phyloP scores from a whole-genome alignment of 1,140 invertebrate species.

The Saccostrea glomerata region DNA sequence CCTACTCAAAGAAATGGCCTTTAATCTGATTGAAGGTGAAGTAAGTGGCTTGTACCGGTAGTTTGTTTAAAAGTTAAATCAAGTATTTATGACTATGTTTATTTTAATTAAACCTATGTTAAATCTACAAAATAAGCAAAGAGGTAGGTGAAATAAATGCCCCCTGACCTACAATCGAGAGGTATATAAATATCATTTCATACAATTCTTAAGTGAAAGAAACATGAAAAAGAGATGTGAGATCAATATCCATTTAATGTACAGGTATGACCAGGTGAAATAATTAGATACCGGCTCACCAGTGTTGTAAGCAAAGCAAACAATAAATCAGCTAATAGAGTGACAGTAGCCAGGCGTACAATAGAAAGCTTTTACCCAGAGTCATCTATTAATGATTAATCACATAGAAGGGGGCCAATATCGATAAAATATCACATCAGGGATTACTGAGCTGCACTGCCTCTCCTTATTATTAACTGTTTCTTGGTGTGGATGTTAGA shows the following conservation, averaged over 20 bases:
- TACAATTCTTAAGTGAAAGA: no score
- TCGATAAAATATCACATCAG: constrained; percentile 19
- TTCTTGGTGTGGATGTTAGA: constrained; percentile 20
- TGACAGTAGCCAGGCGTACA: background rate
- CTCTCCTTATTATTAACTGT: background rate
- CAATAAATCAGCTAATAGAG: constrained; percentile 3
- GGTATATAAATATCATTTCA: no score
- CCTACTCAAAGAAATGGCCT: no score
- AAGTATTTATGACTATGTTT: no score
- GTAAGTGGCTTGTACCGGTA: no score
- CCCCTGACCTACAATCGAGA: no score
- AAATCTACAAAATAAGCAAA: no score
- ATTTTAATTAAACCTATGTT: no score
- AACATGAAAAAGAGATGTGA: background rate
- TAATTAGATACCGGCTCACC: background rate
- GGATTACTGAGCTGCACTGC: background rate
- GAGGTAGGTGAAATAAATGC: no score
- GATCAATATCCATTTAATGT: constrained; percentile 29
- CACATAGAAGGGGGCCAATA: constrained; percentile 8
- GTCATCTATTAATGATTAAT: constrained; percentile 23
- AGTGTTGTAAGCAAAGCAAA: background rate
- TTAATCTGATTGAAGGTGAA: no score
- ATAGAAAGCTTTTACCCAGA: constrained; percentile 16
- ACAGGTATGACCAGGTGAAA: constrained; percentile 21
- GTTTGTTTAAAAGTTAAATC: no score